Evolutionary conservation across 2,113 vertebrate genomes (phyloP).

Genomic region (Cercopithecus mona): DNA sequence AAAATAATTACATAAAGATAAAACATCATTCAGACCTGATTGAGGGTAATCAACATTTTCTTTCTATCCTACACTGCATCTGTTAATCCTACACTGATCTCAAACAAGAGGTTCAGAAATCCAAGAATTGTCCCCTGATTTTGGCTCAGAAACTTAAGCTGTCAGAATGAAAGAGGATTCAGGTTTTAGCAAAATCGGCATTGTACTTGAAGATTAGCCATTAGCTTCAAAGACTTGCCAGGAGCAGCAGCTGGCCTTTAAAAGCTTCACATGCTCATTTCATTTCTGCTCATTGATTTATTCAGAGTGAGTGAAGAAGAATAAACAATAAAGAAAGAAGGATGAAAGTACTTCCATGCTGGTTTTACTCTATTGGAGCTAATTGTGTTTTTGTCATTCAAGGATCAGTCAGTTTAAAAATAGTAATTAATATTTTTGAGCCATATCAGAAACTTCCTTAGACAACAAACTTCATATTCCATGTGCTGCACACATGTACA

Average conservation of each 20-base stretch:
- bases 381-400: background rate
- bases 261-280: constrained; percentile 29
- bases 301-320: background rate
- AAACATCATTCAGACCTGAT: background rate
- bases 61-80: background rate
- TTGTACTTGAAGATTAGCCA: constrained; percentile 55
- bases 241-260: constrained; percentile 42
- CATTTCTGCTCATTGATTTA: constrained; percentile 38
- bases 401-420: background rate
- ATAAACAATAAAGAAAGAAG: background rate
- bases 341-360: background rate
- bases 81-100: background rate
- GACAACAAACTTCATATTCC: background rate
- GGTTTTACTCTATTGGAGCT: background rate
- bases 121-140: background rate
- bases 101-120: constrained; percentile 18
- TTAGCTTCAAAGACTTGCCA: constrained; percentile 45
- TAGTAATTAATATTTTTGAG: background rate
- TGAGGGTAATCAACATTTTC: background rate
- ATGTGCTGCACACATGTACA: background rate
- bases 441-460: background rate
- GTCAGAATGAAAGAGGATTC: constrained; percentile 42
- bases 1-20: background rate
- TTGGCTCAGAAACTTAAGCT: constrained; percentile 36
- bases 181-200: constrained; percentile 9